A percentile compares a stretch with the other conserved stretches of the same genome.
These are phyloP conservation scores for Clavelina lepadiformis DNA, from an alignment of 23 tunicate genomes.

Conservation along the genomic window DNA sequence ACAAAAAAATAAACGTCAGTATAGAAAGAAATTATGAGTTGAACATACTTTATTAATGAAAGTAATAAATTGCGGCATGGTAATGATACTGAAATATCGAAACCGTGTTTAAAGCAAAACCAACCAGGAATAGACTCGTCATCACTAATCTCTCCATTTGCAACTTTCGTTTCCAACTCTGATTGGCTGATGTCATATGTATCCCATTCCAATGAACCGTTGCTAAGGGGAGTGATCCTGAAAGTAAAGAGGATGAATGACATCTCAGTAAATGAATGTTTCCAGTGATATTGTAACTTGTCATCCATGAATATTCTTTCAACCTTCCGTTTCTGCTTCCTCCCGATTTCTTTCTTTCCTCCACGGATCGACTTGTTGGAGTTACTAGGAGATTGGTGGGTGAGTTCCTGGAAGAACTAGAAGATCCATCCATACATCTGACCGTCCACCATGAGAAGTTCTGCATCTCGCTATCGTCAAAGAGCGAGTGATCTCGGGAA, in stretches of 20 bases:
- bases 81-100: too few species aligned
- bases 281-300: too few species aligned
- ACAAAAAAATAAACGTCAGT: too few species aligned
- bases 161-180: conserved; percentile 30
- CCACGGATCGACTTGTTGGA: neutral
- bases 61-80: too few species aligned
- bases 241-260: neutral
- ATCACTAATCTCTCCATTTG: conserved; percentile 10
- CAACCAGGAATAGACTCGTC: conserved; percentile 55
- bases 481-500: conserved; percentile 1
- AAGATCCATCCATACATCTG: neutral
- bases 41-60: too few species aligned
- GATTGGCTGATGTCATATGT: conserved; percentile 55
- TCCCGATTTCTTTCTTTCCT: neutral
- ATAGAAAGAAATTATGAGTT: too few species aligned
- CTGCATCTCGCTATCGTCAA: conserved; percentile 19
- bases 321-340: conserved; percentile 15
- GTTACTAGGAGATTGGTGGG: conserved; percentile 1
- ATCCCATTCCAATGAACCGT: conserved; percentile 75
- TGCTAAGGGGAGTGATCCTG: conserved; percentile 53
- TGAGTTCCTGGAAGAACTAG: neutral
- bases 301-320: too few species aligned
- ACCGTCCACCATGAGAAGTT: conserved; percentile 25
- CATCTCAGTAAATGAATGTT: too few species aligned
- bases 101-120: conserved; percentile 5